Evolutionary conservation across 2,888 invertebrate genomes (phyloP).

Genomic region (Aplocera efformata): DNA sequence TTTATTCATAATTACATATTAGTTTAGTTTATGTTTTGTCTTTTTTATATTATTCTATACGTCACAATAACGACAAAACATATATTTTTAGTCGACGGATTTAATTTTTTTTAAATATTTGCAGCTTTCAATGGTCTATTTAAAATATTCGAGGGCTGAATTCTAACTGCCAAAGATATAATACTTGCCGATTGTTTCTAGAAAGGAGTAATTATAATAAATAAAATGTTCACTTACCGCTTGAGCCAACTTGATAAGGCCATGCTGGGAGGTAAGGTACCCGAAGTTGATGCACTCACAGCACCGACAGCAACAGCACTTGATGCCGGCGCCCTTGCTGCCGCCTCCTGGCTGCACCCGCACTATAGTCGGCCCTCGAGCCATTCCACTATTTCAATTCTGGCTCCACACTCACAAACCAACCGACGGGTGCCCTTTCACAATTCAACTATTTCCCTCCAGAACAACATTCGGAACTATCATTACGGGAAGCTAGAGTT

Average conservation of each 20-base stretch:
- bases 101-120: too few species aligned
- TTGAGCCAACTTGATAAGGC: conserved; percentile 87
- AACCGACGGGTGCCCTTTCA: not conserved
- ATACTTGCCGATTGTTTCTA: too few species aligned
- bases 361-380: conserved; percentile 73
- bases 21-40: too few species aligned
- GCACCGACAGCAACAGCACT: conserved; percentile 87
- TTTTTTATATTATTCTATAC: too few species aligned
- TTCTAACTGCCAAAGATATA: too few species aligned
- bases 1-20: too few species aligned
- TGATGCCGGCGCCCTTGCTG: conserved; percentile 75
- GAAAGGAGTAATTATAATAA: too few species aligned
- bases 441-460: conserved; percentile 1
- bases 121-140: too few species aligned
- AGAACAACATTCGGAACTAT: conserved; percentile 12
- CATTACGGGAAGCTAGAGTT: conserved; percentile 61
- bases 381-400: conserved; percentile 45
- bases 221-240: too few species aligned
- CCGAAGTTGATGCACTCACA: conserved; percentile 90
- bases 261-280: conserved; percentile 86
- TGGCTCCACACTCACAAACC: not conserved
- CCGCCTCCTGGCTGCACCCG: conserved; percentile 59
- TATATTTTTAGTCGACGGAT: too few species aligned
- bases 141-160: too few species aligned
- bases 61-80: too few species aligned